These are phyloP conservation scores for Tribolium madens DNA, from an alignment of 1,140 invertebrate genomes.

Conservation along the genomic window DNA sequence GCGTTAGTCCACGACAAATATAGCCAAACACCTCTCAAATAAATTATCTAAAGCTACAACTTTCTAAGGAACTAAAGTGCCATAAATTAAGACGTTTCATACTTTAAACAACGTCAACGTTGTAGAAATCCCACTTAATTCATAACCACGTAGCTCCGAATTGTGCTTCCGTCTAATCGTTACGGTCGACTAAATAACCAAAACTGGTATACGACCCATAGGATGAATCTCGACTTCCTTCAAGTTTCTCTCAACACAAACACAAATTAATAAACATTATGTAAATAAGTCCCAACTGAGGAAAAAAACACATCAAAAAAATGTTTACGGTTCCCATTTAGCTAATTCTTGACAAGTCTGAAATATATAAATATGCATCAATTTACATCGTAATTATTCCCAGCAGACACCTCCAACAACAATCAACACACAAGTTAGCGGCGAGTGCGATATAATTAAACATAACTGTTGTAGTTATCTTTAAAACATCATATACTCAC, in stretches of 20 bases:
- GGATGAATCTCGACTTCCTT: not conserved
- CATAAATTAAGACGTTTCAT: not conserved
- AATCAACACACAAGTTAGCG: constrained; percentile 10
- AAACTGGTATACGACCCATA: not conserved
- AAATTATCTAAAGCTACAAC: not conserved
- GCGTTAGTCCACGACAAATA: not conserved
- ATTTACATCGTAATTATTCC: constrained; percentile 17
- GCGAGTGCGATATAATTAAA: constrained; percentile 20
- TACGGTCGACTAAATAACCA: not conserved
- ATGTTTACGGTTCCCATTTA: constrained; percentile 1
- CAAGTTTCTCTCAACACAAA: not conserved
- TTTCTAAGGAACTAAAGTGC: not conserved
- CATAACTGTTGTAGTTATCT: constrained; percentile 29
- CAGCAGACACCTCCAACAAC: constrained; percentile 6
- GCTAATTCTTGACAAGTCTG: constrained; percentile 14
- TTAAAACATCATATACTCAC: constrained; percentile 19
- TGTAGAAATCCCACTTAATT: not conserved
- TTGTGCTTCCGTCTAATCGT: not conserved
- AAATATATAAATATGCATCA: constrained; percentile 28
- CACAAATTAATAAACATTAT: not conserved
- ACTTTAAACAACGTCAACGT: not conserved
- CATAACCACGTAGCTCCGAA: not conserved
- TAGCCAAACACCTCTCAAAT: not conserved
- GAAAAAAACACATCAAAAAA: not conserved
- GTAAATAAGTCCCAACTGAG: not conserved